Conservation (phyloP, 2,888 invertebrate species). For the Creontiades dilutus region DNA sequence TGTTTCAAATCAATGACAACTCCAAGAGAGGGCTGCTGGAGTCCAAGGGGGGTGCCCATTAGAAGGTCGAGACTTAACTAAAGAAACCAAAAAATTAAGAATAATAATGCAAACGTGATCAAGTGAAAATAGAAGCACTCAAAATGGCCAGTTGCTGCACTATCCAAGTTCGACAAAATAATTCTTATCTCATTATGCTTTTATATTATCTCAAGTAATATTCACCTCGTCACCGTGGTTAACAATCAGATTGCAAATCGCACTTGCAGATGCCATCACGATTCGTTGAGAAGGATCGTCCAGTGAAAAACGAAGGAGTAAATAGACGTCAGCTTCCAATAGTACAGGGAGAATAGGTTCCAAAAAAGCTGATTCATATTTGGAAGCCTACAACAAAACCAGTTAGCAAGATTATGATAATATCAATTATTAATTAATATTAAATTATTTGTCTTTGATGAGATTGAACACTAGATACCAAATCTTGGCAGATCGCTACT, state of each 20-base stretch:
- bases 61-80: conserved; percentile 84
- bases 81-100: not conserved
- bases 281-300: conserved; percentile 89
- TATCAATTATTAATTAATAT: too few species aligned
- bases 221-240: conserved; percentile 87
- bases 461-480: too few species aligned
- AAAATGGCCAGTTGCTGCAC: too few species aligned
- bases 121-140: too few species aligned
- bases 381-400: conserved; percentile 80
- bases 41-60: conserved; percentile 84
- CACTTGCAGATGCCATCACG: conserved; percentile 87
- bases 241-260: conserved; percentile 86
- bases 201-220: not conserved
- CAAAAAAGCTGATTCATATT: conserved; percentile 87
- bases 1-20: conserved; percentile 77
- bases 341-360: conserved; percentile 82
- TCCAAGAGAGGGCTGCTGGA: conserved; percentile 82
- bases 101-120: not conserved
- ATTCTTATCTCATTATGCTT: not conserved
- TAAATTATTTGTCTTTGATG: too few species aligned
- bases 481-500: too few species aligned
- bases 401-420: too few species aligned
- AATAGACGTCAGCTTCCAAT: conserved; percentile 84
- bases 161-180: too few species aligned
- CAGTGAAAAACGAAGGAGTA: conserved; percentile 90